Conservation (phyloP, 2,888 invertebrate genomes). For the Noctua pronuba region DNA sequence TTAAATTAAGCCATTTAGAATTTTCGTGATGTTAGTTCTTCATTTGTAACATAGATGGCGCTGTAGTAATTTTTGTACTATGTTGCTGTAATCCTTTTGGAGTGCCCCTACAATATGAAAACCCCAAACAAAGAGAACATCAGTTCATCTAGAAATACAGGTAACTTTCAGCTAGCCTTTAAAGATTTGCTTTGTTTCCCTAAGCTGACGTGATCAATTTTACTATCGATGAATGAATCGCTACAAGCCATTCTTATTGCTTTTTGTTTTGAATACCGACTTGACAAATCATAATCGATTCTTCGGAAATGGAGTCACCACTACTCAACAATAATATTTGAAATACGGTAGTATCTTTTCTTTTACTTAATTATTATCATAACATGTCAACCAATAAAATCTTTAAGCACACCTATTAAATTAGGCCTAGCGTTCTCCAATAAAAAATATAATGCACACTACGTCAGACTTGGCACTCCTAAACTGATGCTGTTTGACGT, state of each 20-base stretch:
- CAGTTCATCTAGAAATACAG: background rate
- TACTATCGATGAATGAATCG: background rate
- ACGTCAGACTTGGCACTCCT: constrained; percentile 22
- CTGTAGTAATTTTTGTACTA: too few relatives aligned
- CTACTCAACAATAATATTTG: background rate
- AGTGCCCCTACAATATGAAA: too few relatives aligned
- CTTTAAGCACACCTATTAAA: background rate
- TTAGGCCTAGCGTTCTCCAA: background rate
- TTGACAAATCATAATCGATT: background rate
- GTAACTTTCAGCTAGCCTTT: background rate
- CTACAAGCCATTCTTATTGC: background rate
- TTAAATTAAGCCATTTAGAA: too few relatives aligned
- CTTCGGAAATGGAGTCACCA: background rate
- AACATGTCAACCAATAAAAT: background rate
- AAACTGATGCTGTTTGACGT: constrained; percentile 43
- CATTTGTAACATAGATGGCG: too few relatives aligned
- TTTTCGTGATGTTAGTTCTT: too few relatives aligned
- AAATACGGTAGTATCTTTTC: background rate
- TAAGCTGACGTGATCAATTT: background rate
- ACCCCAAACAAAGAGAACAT: background rate
- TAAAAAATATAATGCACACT: background rate
- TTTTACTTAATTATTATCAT: background rate
- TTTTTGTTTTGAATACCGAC: constrained; percentile 9
- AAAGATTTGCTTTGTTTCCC: background rate
- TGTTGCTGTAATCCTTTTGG: too few relatives aligned